Evolutionary conservation across 2,888 invertebrate genomes (phyloP).

Genomic region (Apocheima hispidaria): DNA sequence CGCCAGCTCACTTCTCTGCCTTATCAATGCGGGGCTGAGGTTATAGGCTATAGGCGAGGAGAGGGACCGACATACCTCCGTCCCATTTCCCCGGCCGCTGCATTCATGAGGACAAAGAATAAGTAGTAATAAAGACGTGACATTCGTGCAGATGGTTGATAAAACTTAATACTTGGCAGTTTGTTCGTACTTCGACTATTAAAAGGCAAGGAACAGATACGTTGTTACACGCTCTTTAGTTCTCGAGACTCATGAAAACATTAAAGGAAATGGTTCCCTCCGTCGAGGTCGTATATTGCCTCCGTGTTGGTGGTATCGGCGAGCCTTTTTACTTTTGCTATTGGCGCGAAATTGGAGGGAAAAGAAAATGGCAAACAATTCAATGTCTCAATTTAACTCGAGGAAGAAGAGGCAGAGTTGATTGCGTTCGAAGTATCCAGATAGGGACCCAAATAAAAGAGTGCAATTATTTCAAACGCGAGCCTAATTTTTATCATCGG

Average conservation of each 20-base stretch:
- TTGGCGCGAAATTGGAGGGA: slow-evolving; percentile 76
- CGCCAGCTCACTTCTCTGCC: slow-evolving; percentile 62
- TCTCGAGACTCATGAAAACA: slow-evolving; percentile 79
- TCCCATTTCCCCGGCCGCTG: slow-evolving; percentile 61
- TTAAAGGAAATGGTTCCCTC: slow-evolving; percentile 78
- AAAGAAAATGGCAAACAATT: slow-evolving; percentile 80
- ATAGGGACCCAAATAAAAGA: slow-evolving; percentile 66
- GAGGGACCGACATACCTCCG: slow-evolving; percentile 59
- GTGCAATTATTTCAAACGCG: slow-evolving; percentile 69
- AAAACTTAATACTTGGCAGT: slow-evolving; percentile 82
- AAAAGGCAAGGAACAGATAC: slow-evolving; percentile 80
- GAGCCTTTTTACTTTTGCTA: slow-evolving; percentile 76
- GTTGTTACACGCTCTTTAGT: slow-evolving; percentile 81
- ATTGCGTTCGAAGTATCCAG: slow-evolving; percentile 70
- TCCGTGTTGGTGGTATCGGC: slow-evolving; percentile 73
- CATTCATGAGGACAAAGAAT: slow-evolving; percentile 84
- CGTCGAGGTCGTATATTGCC: slow-evolving; percentile 72
- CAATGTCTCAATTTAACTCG: slow-evolving; percentile 80
- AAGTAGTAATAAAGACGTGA: slow-evolving; percentile 85
- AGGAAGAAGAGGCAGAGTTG: slow-evolving; percentile 60
- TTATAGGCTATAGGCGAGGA: slow-evolving; percentile 56
- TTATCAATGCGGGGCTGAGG: slow-evolving; percentile 61
- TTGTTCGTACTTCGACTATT: slow-evolving; percentile 79
- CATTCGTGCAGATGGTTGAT: slow-evolving; percentile 84
- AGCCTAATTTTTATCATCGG: slow-evolving; percentile 69